Conservation (phyloP, 2,888 invertebrate genomes). For the Adelphocoris suturalis region DNA sequence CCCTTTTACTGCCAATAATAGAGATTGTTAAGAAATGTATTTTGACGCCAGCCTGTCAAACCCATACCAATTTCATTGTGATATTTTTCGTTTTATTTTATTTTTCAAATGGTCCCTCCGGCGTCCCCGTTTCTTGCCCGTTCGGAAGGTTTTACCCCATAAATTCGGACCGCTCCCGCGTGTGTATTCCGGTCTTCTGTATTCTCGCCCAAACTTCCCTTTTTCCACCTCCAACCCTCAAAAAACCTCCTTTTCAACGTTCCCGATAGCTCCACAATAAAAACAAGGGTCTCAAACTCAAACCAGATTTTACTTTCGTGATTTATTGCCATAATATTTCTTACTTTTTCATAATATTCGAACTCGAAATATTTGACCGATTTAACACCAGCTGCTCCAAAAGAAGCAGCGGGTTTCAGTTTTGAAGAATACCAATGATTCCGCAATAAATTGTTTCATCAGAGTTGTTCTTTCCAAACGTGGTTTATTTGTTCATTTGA, state of each 20-base stretch:
- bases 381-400: no score
- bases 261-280: background rate
- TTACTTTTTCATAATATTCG: background rate
- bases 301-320: background rate
- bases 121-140: background rate
- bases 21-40: conserved; percentile 23
- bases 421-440: no score
- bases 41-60: conserved; percentile 11
- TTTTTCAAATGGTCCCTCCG: background rate
- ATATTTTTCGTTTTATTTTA: background rate
- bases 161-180: background rate
- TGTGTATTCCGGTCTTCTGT: background rate
- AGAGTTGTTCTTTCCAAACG: no score
- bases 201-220: background rate
- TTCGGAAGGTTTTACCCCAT: background rate
- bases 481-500: no score
- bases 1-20: background rate
- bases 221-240: background rate
- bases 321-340: background rate
- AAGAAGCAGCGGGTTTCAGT: no score
- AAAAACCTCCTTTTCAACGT: background rate
- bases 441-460: no score
- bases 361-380: no score
- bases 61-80: conserved; percentile 1
- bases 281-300: background rate